These are phyloP conservation scores for Prunella fulvescens DNA, from an alignment of 2,113 vertebrate genomes.

Conservation along the genomic window DNA sequence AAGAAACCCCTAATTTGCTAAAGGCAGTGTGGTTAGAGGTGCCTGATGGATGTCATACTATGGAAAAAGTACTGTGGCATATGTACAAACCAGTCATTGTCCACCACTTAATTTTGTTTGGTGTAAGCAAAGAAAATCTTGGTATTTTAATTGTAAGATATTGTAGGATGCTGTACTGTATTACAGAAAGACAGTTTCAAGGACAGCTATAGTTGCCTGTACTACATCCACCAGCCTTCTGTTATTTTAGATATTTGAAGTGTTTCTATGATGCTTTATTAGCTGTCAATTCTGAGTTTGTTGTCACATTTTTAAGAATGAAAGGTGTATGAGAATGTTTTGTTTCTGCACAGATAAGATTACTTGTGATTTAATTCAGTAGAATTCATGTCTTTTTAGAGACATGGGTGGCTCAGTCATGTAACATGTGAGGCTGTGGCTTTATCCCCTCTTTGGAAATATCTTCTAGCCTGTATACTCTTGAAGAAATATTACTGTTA, in stretches of 20 bases:
- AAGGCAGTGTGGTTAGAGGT: neutral
- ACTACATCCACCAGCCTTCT: neutral
- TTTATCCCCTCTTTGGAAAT: neutral
- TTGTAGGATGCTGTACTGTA: neutral
- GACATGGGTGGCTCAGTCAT: neutral
- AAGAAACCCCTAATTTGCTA: neutral
- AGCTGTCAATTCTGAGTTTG: neutral
- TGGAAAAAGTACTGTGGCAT: neutral
- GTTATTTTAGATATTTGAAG: neutral
- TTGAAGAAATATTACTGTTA: neutral
- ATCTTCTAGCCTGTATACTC: neutral
- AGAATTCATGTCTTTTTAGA: neutral
- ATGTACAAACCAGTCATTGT: no score
- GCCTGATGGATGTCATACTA: neutral
- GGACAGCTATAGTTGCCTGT: neutral
- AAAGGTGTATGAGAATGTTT: neutral
- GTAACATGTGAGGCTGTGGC: neutral
- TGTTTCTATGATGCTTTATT: neutral
- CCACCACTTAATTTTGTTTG: neutral
- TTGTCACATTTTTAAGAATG: neutral
- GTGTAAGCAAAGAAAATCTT: neutral
- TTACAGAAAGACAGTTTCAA: neutral
- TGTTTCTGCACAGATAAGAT: neutral
- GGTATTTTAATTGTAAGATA: neutral
- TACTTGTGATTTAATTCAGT: neutral